phyloP scores from a whole-genome alignment of 1,140 invertebrate genomes.

The Drosophila santomea region DNA sequence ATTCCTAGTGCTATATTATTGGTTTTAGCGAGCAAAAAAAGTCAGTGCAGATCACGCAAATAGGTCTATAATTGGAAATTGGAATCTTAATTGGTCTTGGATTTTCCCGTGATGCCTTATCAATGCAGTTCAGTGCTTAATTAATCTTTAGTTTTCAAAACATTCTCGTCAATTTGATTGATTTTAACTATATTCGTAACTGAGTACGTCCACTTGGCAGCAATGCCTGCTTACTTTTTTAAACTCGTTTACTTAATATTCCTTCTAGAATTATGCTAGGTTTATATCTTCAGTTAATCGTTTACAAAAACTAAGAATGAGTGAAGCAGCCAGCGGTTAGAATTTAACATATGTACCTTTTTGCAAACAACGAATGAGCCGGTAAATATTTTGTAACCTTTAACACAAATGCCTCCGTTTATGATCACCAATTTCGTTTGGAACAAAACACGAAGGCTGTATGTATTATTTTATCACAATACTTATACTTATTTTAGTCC shows the following conservation, averaged over 20 bases:
- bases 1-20: not conserved
- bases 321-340: not conserved
- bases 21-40: not conserved
- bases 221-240: not conserved
- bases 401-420: not conserved
- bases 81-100: not conserved
- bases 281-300: no score
- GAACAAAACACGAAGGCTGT: conserved; percentile 9
- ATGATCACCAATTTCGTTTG: conserved; percentile 1
- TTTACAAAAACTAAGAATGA: not conserved
- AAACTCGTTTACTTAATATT: not conserved
- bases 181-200: conserved; percentile 31
- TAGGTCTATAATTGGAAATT: not conserved
- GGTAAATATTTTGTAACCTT: not conserved
- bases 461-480: conserved; percentile 27
- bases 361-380: conserved; percentile 4
- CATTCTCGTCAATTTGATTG: conserved; percentile 39
- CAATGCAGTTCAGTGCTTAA: not conserved
- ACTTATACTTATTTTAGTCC: conserved; percentile 7
- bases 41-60: not conserved
- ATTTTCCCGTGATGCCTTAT: conserved; percentile 5
- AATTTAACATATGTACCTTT: conserved; percentile 7
- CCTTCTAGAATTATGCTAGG: not conserved
- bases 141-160: conserved; percentile 25
- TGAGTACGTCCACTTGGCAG: conserved; percentile 41